These are phyloP conservation scores for Pseudonaja textilis DNA, from an alignment of 2,113 vertebrate species.

Conservation along the genomic window DNA sequence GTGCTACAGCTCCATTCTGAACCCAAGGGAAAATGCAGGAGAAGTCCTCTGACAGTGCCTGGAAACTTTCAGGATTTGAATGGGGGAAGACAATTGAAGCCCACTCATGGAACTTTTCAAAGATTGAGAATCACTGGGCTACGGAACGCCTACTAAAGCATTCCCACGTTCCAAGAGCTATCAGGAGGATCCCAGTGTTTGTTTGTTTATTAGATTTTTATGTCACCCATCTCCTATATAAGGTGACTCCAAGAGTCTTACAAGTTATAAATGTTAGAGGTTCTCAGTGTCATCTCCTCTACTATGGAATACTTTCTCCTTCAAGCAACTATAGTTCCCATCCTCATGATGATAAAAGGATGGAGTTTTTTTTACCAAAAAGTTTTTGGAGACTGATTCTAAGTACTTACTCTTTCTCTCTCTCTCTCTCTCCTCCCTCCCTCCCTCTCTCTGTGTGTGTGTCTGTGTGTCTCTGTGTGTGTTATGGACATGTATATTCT, in stretches of 20 bases:
- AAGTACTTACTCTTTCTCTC: neutral
- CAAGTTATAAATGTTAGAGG: neutral
- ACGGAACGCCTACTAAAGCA: neutral
- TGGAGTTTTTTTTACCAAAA: neutral
- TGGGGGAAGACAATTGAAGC: neutral
- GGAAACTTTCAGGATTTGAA: neutral
- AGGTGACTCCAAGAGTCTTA: too few relatives aligned
- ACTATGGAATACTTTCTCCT: too few relatives aligned
- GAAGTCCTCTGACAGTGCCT: neutral
- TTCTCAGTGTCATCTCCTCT: neutral
- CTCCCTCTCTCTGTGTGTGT: too few relatives aligned
- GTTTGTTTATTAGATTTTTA: neutral
- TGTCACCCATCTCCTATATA: neutral
- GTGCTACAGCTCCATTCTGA: neutral
- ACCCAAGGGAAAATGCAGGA: neutral
- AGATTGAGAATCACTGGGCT: neutral
- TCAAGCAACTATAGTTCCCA: neutral
- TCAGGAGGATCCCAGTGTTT: neutral
- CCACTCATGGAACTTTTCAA: neutral
- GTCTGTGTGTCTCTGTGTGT: too few relatives aligned
- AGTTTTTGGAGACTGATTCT: neutral
- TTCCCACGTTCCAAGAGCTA: neutral
- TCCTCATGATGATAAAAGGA: neutral
- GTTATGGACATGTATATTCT: neutral
- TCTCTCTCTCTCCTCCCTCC: too few relatives aligned